Base-by-base conservation (phyloP, 2,113 vertebrate species). In the Dicaeum eximium region DNA sequence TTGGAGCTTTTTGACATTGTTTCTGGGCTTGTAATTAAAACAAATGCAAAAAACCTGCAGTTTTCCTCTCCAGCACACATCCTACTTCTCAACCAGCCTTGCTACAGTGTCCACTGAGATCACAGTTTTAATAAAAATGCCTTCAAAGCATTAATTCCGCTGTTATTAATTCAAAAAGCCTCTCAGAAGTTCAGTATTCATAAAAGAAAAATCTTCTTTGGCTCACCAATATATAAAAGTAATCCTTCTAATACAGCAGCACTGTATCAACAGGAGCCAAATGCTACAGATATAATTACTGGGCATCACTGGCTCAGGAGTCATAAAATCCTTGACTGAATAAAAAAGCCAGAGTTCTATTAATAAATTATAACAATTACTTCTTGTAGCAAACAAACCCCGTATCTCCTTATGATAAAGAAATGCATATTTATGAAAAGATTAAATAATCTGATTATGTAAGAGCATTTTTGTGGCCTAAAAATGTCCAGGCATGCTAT, bases 161-260 rank as follows among this genome's bases (percentile, higher is more conserved):
- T 95, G 75, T 84, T 93, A 86, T 80, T 92, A 91, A 95, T 92
- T 93, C 77, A 90, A 92, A 94, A 92, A 94, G 74, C 60, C 38
- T 89, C 53, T 74, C 60, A 92, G 86, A 72, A 69, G 27, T 92
- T 97, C 62, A 71, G 24, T 79, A 72, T 95, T 97, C 96, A 78
- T 95, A 90, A 96, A 96, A 94, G 82, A 64, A 92, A 94, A 93
- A 90, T 90, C 92, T 96, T 93, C 90, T 88, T 96, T 90, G 78
- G 33, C 82, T 93, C 73, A 69, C 64, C 88, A 56, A 80, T 69
- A 60, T 79, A 57, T 82, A 93, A 95, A 94, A 96, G 91, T 93
- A 93, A 94, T 93, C 67, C 79, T 83, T 73, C 61, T 93, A 62
- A 92, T 86, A 79, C 40, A 6, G 60, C 54, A 78, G 58, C 44